A percentile compares a stretch with the other conserved stretches of the same genome.
These are phyloP conservation scores for Lochmaea crataegi DNA, from an alignment of 2,888 invertebrate genomes.

Conservation along the genomic window DNA sequence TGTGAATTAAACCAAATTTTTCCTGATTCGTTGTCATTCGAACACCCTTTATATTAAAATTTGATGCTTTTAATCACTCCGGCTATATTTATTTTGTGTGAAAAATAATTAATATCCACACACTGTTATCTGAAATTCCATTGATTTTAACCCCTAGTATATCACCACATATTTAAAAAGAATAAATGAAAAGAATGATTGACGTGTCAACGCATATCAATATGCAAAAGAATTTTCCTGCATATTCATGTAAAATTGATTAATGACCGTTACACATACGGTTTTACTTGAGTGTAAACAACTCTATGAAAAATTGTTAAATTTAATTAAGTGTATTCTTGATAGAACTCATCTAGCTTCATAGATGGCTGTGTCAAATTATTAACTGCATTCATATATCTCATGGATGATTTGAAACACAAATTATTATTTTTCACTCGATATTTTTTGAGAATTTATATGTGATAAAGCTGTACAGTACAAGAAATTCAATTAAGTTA, in stretches of 20 bases:
- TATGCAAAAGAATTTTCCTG: constrained; percentile 11
- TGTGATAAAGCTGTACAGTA: too few relatives aligned
- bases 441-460: too few relatives aligned
- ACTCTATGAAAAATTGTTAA: constrained; percentile 42
- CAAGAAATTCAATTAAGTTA: too few relatives aligned
- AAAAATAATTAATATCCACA: not conserved
- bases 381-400: too few relatives aligned
- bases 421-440: too few relatives aligned
- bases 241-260: constrained; percentile 35
- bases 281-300: constrained; percentile 38
- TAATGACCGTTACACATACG: constrained; percentile 38
- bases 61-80: too few relatives aligned
- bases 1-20: too few relatives aligned
- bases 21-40: too few relatives aligned
- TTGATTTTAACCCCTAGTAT: not conserved
- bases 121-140: not conserved
- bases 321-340: constrained; percentile 40
- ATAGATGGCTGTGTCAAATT: too few relatives aligned
- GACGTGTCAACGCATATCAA: constrained; percentile 13
- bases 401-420: too few relatives aligned
- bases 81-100: too few relatives aligned
- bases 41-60: too few relatives aligned
- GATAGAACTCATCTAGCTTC: not conserved
- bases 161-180: constrained; percentile 3
- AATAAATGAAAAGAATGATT: not conserved